Evolutionary conservation across 1,140 invertebrate species (phyloP), one percentile per base, ranked within the genome.

Genomic region (Hypsibius dujardini): DNA sequence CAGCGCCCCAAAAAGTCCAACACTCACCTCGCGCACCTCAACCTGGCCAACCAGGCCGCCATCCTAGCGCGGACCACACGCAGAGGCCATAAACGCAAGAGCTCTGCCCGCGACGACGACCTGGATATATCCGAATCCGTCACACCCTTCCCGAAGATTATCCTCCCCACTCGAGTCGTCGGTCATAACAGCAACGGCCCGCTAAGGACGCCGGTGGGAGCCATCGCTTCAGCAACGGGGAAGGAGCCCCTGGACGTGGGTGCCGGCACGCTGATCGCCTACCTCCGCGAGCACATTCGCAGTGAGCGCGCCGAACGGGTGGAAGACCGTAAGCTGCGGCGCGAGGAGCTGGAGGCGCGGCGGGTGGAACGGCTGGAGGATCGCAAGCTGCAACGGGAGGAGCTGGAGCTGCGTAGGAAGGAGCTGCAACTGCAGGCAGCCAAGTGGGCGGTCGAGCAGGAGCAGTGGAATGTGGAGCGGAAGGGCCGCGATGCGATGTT

Each of bases 271-370:
- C 42, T 67, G 62, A 67, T 67, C 62, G 3, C 42, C 3, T 7
- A 14, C 7, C 42, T 67, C 45, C 62, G 62, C 3, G 7, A 7
- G 42, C 62, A 67, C 42, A 7, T 67, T 42, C 3, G 7, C 12
- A 42, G 12, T 3, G 62, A 67, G 42, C 12, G 62, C 3, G 7
- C 12, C 7, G 62, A 67, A 3, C 12, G 42, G 42, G 42, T 3
- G 3, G 62, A 67, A 42, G 62, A 67, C 12, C 62, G 62, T 14
- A 67, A 42, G 62, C 42, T 67, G 7, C 7, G 62, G 42, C 12
- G 62, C 12, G 62, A 67, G 62, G 62, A 67, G 42, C 7, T 67
- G 62, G 62, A 67, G 62, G 7, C 62, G 3, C 7, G 62, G 62
- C 62, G 62, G 7, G 3, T 14, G 42, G 62, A 67, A 67, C 12